Base-by-base conservation (phyloP, 2,888 invertebrate species). In the Meiosimyza decipiens region DNA sequence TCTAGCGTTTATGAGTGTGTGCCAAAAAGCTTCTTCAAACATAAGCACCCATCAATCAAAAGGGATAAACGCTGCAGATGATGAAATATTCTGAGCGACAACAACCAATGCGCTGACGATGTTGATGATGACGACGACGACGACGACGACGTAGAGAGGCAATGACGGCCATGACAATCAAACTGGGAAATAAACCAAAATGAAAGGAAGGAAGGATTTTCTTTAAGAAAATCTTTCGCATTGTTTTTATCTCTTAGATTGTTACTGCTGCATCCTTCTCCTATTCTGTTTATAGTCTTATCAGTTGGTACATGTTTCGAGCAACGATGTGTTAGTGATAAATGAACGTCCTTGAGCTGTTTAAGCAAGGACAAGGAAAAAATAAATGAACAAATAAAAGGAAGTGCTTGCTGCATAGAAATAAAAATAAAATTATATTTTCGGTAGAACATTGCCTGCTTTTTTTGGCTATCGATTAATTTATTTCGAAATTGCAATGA, bases 31-130 rank as follows among this genome's bases (percentile, higher is more conserved):
- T 64, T 64, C 15, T 13, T 50, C 28, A 69, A 69, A 66, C 33
- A 66, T 22, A 66, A 54, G 67, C 67, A 67, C 51, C 59, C 59
- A 69, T 69, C 69, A 60, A 69, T 69, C 69, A 69, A 69, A 69
- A 47, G 28, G 59, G 69, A 69, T 69, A 55, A 59, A 60, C 60
- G 47, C 47, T 40, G 15, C 16, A 69, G 40, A 59, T 59, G 69
- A 69, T 69, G 69, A 57, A 18, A 22, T 51, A 64, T 12, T 40
- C 40, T 3, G 1, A 33, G n/a, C 11, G 33, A 60, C 22, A 60
- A 40, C 60, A 33, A 40, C 18, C 13, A 22, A 60, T n/a, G 13
- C 11, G 55, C 11, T 11, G 55, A 16, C 55, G 18, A 16, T 40
- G 40, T 40, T 40, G 40, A 7, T 40, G 40, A 6, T 40, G 22